These are phyloP conservation scores for Notospermus geniculatus DNA, from an alignment of 1,140 invertebrate genomes.

Conservation along the genomic window DNA sequence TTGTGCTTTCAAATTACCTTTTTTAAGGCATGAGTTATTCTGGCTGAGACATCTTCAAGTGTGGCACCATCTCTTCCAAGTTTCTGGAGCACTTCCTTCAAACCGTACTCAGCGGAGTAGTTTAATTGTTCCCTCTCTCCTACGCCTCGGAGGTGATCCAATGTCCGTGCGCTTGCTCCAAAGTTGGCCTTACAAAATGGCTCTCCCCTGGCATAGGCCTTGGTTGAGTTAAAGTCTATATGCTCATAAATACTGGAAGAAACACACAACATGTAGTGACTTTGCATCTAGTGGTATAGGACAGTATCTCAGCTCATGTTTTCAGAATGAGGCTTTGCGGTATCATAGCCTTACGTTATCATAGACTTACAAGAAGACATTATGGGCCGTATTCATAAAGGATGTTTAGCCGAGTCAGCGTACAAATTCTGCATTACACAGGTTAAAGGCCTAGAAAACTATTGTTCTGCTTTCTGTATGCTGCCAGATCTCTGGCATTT, in stretches of 20 bases:
- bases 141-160: slow-evolving; percentile 59
- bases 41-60: slow-evolving; percentile 57
- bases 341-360: too few relatives aligned
- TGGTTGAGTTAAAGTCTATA: slow-evolving; percentile 34
- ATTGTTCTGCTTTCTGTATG: too few relatives aligned
- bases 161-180: slow-evolving; percentile 43
- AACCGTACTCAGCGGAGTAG: slow-evolving; percentile 57
- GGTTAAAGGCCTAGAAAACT: too few relatives aligned
- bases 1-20: too few relatives aligned
- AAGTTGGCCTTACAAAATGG: slow-evolving; percentile 50
- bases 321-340: too few relatives aligned
- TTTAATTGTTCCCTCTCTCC: slow-evolving; percentile 49
- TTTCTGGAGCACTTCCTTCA: slow-evolving; percentile 59
- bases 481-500: too few relatives aligned
- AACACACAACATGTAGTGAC: slow-evolving; percentile 6
- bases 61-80: slow-evolving; percentile 54
- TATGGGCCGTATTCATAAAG: too few relatives aligned
- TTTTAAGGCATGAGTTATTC: slow-evolving; percentile 57
- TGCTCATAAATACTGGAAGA: slow-evolving; percentile 38
- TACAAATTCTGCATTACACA: too few relatives aligned
- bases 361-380: too few relatives aligned
- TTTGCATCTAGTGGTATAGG: too few relatives aligned
- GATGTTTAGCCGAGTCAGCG: too few relatives aligned
- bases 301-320: too few relatives aligned
- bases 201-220: slow-evolving; percentile 34